Percentiles rank a stretch among this genome's conserved stretches.
phyloP scores from a whole-genome alignment of 2,113 vertebrate species.

The Apodemus speciosus region DNA sequence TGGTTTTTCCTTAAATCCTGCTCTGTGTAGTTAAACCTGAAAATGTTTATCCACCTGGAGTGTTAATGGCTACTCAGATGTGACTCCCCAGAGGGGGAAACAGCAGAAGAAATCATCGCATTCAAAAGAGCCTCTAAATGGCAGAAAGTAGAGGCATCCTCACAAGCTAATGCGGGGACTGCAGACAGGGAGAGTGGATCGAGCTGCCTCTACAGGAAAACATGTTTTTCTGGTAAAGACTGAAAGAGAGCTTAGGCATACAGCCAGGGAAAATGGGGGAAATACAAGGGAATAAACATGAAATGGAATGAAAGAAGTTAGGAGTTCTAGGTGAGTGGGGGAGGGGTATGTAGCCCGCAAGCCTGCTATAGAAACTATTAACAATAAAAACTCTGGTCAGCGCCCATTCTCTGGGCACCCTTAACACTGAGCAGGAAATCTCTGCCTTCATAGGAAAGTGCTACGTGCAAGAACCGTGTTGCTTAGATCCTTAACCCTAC shows the following conservation, averaged over 20 bases:
- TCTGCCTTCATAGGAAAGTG: neutral
- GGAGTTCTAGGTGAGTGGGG: neutral
- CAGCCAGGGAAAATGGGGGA: neutral
- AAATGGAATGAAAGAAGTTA: neutral
- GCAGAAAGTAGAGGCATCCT: neutral
- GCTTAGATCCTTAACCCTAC: neutral
- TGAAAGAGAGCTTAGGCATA: neutral
- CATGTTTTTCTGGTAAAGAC: neutral
- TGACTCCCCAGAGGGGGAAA: neutral
- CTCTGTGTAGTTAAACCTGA: constrained; percentile 15
- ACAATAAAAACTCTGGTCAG: neutral
- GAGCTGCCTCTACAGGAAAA: neutral
- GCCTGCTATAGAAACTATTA: neutral
- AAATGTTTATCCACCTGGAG: neutral
- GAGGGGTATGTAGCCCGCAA: neutral
- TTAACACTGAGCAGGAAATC: neutral
- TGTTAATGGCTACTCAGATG: neutral
- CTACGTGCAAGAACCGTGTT: neutral
- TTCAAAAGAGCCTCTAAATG: neutral
- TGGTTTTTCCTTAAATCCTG: neutral
- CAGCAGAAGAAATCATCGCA: neutral
- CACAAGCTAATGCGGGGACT: neutral
- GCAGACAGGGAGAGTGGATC: neutral
- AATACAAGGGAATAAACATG: neutral
- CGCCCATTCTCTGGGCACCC: neutral